Base-by-base conservation (phyloP, 2,888 invertebrate species). In the Ochropleura leucogaster region DNA sequence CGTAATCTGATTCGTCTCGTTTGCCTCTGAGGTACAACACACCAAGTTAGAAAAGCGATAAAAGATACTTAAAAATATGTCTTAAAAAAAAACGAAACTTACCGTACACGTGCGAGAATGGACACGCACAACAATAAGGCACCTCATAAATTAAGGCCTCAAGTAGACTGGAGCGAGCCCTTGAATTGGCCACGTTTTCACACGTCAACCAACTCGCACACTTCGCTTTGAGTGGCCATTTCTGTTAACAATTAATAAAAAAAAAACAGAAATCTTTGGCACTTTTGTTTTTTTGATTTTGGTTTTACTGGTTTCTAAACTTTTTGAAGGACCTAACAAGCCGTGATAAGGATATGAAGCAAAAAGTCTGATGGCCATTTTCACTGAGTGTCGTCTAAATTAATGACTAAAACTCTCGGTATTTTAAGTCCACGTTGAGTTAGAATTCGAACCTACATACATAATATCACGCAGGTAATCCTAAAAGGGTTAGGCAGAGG, bases 111-210 rank as follows among this genome's bases (percentile, higher is more conserved):
- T 72, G 42, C 18, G 67, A 62, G 70, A 90, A 82, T 87, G 93
- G 82, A 87, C 53, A 85, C 87, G 10, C 51, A 59, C 86, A 7
- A 44, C 12, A 72, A 69, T 86, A 90, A 89, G 88, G 90, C 86
- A 88, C 85, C 88, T 90, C 92, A 85, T 94, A 93, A 94, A 92
- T 93, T 92, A 93, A 89, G 86, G 86, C 89, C 79, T 89, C 89
- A 91, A 92, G 90, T 92, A 89, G 87, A 80, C 82, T 74, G 77
- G 67, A 75, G 64, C 74, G 62, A 80, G 83, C 82, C 84, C 87
- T 89, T 87, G 89, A 83, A 82, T 74, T 75, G 78, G 80, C 69
- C 71, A 84, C 81, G 81, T 88, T 83, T 86, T 88, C 84, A 85
- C 88, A 86, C 82, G 82, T 75, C 74, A 6, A 47, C 74, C 59